Percentiles rank a stretch among this genome's conserved stretches.
Evolutionary conservation across 2,888 invertebrate species (phyloP).

Genomic region (Lordiphosa andalusiaca): DNA sequence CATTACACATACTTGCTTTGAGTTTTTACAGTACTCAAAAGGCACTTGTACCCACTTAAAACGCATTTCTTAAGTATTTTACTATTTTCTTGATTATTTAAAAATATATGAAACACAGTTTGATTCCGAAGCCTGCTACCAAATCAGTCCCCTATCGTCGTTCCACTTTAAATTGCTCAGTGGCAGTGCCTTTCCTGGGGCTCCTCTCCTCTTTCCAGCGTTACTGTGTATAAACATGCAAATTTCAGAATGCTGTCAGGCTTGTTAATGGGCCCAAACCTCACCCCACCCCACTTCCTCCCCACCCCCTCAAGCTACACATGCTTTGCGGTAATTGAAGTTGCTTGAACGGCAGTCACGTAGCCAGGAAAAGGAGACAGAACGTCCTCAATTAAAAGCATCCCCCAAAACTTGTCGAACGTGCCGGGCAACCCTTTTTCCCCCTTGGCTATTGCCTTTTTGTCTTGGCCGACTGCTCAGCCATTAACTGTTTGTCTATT

Average conservation of each 20-base stretch:
- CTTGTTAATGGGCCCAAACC: constrained; percentile 45
- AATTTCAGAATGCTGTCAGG: constrained; percentile 45
- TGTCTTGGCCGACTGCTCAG: constrained; percentile 38
- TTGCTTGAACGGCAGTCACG: constrained; percentile 67
- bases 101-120: too few species aligned
- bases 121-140: too few species aligned
- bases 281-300: not conserved
- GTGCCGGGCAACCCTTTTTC: constrained; percentile 37
- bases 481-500: constrained; percentile 16
- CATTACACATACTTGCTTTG: too few species aligned
- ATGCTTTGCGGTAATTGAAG: constrained; percentile 71
- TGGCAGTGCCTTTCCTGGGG: constrained; percentile 1
- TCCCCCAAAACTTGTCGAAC: constrained; percentile 45
- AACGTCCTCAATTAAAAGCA: constrained; percentile 61
- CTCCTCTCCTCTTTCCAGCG: constrained; percentile 2
- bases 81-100: too few species aligned
- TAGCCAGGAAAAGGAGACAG: constrained; percentile 36
- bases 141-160: too few species aligned
- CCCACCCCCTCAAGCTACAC: constrained; percentile 30
- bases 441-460: constrained; percentile 16
- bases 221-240: constrained; percentile 58
- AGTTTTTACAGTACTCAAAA: too few species aligned
- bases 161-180: too few species aligned
- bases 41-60: too few species aligned
- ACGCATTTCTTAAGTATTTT: too few species aligned